Evolutionary conservation across 35 echinoderm and acorn worm genomes (phyloP).

Genomic region (Diadema setosum): DNA sequence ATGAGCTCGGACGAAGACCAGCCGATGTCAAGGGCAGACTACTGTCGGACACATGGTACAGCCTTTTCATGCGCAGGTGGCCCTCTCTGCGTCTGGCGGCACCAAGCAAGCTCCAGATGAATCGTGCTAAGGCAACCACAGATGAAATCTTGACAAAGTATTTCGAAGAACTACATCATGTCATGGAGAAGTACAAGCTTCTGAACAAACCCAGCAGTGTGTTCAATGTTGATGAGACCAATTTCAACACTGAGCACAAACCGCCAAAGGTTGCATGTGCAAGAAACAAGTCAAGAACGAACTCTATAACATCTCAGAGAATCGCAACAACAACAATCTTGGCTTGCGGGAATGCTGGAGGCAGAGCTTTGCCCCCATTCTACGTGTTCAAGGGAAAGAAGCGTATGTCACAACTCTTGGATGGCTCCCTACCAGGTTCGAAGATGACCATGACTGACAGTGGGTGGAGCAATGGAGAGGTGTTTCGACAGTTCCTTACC

Average conservation of each 20-base stretch:
- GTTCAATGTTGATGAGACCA: conserved; percentile 7
- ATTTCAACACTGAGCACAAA: not conserved
- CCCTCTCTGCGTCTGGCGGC: not conserved
- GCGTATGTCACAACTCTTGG: no score
- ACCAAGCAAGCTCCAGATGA: not conserved
- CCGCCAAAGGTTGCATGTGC: not conserved
- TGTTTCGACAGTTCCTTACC: conserved; percentile 13
- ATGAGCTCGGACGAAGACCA: not conserved
- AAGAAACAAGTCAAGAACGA: not conserved
- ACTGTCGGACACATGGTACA: not conserved
- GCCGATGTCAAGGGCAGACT: not conserved
- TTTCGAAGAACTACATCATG: not conserved
- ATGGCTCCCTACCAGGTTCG: not conserved
- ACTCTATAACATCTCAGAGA: not conserved
- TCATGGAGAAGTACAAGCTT: not conserved
- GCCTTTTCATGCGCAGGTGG: not conserved
- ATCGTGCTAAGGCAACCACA: not conserved
- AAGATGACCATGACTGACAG: not conserved
- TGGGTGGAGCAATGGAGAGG: conserved; percentile 27
- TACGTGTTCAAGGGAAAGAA: conserved; percentile 35
- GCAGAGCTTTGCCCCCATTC: conserved; percentile 20
- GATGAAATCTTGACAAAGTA: not conserved
- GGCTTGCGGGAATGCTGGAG: conserved; percentile 25
- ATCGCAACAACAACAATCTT: no score
- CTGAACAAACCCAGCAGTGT: not conserved